These are phyloP conservation scores for Cliona cf. orientalis DNA, from an alignment of 37 sponge, comb jelly and placozoan genomes.

Conservation along the genomic window DNA sequence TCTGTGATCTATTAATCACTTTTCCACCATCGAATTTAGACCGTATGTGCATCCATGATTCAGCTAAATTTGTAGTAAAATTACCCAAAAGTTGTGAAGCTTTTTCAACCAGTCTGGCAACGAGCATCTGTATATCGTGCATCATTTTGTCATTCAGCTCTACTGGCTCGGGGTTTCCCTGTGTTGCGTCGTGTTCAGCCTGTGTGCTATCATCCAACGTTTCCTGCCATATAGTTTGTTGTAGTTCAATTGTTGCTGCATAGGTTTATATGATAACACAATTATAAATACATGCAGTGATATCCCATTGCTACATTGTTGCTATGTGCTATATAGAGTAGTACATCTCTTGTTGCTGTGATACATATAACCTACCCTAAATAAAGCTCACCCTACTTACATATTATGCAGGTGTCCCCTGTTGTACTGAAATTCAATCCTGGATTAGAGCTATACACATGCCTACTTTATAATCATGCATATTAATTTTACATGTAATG, in stretches of 20 bases:
- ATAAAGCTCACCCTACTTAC: too few relatives aligned
- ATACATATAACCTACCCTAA: too few relatives aligned
- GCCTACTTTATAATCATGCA: too few relatives aligned
- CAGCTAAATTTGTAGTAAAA: constrained; percentile 48
- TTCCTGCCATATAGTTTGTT: constrained; percentile 4
- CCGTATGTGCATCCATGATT: constrained; percentile 59
- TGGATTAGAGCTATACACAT: too few relatives aligned
- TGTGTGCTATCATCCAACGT: not conserved
- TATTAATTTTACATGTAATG: too few relatives aligned
- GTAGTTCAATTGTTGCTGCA: not conserved
- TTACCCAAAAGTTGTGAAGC: constrained; percentile 30
- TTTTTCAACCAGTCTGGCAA: constrained; percentile 18
- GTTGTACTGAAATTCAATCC: too few relatives aligned
- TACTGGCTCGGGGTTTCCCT: not conserved
- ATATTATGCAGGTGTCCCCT: too few relatives aligned
- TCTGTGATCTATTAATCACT: constrained; percentile 36
- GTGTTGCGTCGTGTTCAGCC: not conserved
- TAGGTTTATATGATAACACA: too few relatives aligned
- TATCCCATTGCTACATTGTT: too few relatives aligned
- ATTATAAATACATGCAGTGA: too few relatives aligned
- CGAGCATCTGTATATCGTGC: constrained; percentile 9
- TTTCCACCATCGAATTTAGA: constrained; percentile 55
- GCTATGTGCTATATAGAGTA: too few relatives aligned
- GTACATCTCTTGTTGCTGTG: too few relatives aligned
- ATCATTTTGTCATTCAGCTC: constrained; percentile 1